Conservation (phyloP, 2,113 vertebrate species). For the Helogale parvula region DNA sequence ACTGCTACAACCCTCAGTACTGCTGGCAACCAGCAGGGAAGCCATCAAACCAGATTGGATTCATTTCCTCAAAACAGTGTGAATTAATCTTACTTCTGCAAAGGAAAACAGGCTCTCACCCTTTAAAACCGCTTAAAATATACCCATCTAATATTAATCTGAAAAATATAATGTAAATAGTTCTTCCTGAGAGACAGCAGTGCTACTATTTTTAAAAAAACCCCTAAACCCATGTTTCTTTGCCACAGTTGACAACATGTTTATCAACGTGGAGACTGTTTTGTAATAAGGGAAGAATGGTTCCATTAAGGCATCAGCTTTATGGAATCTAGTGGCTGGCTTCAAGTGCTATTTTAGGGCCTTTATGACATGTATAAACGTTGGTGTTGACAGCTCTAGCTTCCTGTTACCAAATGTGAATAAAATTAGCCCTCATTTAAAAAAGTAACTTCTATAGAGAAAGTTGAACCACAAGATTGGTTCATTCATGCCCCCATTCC, state of each 20-base stretch:
- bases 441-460: slow-evolving; percentile 54
- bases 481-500: not conserved
- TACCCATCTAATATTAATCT: slow-evolving; percentile 46
- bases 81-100: slow-evolving; percentile 45
- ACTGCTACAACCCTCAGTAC: not conserved
- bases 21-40: not conserved
- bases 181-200: slow-evolving; percentile 25
- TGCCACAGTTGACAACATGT: slow-evolving; percentile 56
- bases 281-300: slow-evolving; percentile 60
- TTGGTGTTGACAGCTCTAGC: slow-evolving; percentile 64
- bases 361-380: slow-evolving; percentile 38
- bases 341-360: slow-evolving; percentile 65
- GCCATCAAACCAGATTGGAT: not conserved
- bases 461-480: not conserved
- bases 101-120: not conserved
- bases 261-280: slow-evolving; percentile 48
- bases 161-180: slow-evolving; percentile 48
- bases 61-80: slow-evolving; percentile 39
- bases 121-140: slow-evolving; percentile 62
- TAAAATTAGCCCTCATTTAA: slow-evolving; percentile 40
- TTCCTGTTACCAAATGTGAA: slow-evolving; percentile 63
- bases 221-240: not conserved
- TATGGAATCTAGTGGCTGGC: slow-evolving; percentile 49
- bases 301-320: slow-evolving; percentile 59
- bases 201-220: slow-evolving; percentile 22